phyloP scores from a whole-genome alignment of 1,140 invertebrate species.

The Maniola jurtina region DNA sequence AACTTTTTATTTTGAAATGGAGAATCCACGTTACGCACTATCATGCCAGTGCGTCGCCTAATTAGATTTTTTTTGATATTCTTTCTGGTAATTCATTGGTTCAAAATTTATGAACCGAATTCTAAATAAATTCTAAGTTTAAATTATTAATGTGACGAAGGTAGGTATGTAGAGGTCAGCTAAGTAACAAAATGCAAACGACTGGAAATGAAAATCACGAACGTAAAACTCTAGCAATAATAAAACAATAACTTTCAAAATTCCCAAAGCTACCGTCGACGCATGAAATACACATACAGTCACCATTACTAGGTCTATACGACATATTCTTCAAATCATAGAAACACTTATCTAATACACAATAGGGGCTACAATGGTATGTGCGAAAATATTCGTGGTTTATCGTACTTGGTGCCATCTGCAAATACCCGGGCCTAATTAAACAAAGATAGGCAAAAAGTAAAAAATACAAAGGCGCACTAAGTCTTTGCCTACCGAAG shows the following conservation, averaged over 20 bases:
- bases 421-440: constrained; percentile 41
- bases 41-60: too few species aligned
- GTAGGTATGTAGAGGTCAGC: not conserved
- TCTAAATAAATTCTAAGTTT: not conserved
- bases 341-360: not conserved
- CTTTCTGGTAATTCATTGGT: too few species aligned
- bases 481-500: constrained; percentile 43
- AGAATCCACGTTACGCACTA: too few species aligned
- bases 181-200: not conserved
- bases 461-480: constrained; percentile 42
- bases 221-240: constrained; percentile 5
- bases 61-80: too few species aligned
- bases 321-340: not conserved
- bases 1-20: too few species aligned
- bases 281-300: constrained; percentile 21
- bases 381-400: not conserved
- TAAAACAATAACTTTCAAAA: constrained; percentile 20
- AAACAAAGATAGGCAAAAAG: constrained; percentile 45
- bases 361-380: not conserved
- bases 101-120: too few species aligned
- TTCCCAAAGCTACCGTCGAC: constrained; percentile 21
- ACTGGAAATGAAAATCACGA: constrained; percentile 11
- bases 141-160: not conserved
- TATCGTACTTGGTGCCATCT: constrained; percentile 10
- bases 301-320: not conserved